These are phyloP conservation scores for Pachyuromys duprasi DNA, from an alignment of 2,797 vertebrate genomes.

Conservation along the genomic window DNA sequence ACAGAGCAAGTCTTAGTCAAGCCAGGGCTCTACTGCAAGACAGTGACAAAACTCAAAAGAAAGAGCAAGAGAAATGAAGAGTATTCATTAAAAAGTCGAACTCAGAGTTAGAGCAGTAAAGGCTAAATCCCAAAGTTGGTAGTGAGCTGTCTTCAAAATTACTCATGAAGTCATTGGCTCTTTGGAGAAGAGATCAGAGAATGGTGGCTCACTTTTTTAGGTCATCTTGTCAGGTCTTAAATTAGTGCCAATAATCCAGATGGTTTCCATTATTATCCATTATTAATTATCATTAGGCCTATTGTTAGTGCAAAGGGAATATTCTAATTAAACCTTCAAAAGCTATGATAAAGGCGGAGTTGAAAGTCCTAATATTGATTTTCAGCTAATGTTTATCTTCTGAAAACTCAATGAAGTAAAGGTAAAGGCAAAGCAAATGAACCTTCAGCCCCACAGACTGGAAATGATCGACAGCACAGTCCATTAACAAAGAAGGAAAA, in stretches of 20 bases:
- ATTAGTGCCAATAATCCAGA: slow-evolving; percentile 50
- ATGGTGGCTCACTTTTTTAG: slow-evolving; percentile 34
- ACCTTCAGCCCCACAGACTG: background rate
- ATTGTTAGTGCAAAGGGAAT: slow-evolving; percentile 60
- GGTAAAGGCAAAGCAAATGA: slow-evolving; percentile 21
- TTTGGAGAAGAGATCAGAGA: slow-evolving; percentile 19
- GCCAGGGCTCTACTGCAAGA: background rate
- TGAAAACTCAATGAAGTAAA: slow-evolving; percentile 34
- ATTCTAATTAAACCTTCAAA: slow-evolving; percentile 64
- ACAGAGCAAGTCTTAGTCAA: background rate
- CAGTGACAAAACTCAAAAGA: background rate
- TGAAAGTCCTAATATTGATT: slow-evolving; percentile 53
- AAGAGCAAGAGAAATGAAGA: background rate
- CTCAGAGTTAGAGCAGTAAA: background rate
- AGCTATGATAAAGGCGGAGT: slow-evolving; percentile 29
- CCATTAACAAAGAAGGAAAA: background rate
- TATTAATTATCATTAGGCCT: slow-evolving; percentile 62
- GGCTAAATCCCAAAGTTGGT: slow-evolving; percentile 24
- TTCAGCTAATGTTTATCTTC: slow-evolving; percentile 44
- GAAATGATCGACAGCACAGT: slow-evolving; percentile 1
- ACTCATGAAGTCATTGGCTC: slow-evolving; percentile 10
- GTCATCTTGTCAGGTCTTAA: slow-evolving; percentile 45
- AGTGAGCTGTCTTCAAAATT: background rate
- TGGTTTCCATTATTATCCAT: slow-evolving; percentile 32
- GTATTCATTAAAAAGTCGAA: slow-evolving; percentile 31